Evolutionary conservation across 2,797 vertebrate genomes (phyloP).

Genomic region (Potorous gilbertii): DNA sequence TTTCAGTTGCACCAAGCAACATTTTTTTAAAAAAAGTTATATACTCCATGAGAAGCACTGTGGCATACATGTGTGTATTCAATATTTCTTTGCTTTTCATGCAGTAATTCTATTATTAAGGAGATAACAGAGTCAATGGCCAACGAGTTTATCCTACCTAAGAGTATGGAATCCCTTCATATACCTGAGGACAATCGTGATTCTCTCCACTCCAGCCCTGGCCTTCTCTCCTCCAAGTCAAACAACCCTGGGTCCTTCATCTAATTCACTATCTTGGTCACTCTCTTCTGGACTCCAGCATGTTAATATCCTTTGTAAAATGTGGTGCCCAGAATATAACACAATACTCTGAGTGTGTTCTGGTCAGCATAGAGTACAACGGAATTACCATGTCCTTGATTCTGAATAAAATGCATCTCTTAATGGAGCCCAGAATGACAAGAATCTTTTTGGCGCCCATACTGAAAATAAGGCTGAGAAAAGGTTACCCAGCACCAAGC

Average conservation of each 20-base stretch:
- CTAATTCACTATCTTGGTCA: background rate
- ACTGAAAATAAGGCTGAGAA: too few relatives aligned
- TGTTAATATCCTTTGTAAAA: too few relatives aligned
- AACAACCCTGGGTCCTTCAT: background rate
- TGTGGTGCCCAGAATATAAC: too few relatives aligned
- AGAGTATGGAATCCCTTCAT: conserved; percentile 24
- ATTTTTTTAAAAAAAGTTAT: background rate
- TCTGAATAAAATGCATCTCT: too few relatives aligned
- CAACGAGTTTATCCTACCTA: conserved; percentile 78
- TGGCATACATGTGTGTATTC: background rate
- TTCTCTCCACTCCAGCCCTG: background rate
- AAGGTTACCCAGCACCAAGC: too few relatives aligned
- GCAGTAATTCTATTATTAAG: conserved; percentile 71
- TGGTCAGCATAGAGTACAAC: too few relatives aligned
- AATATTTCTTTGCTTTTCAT: conserved; percentile 69
- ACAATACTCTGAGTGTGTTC: too few relatives aligned
- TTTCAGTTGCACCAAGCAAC: background rate
- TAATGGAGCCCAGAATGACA: too few relatives aligned
- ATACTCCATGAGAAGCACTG: background rate
- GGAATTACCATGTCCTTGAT: too few relatives aligned
- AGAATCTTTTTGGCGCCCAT: too few relatives aligned
- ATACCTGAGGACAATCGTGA: background rate
- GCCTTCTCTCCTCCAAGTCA: background rate
- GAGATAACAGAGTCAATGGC: conserved; percentile 65
- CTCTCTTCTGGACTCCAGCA: background rate